Percentiles rank a stretch among this genome's conserved stretches.
phyloP scores from a whole-genome alignment of 2,888 invertebrate genomes.

The Hoplodrina ambigua region DNA sequence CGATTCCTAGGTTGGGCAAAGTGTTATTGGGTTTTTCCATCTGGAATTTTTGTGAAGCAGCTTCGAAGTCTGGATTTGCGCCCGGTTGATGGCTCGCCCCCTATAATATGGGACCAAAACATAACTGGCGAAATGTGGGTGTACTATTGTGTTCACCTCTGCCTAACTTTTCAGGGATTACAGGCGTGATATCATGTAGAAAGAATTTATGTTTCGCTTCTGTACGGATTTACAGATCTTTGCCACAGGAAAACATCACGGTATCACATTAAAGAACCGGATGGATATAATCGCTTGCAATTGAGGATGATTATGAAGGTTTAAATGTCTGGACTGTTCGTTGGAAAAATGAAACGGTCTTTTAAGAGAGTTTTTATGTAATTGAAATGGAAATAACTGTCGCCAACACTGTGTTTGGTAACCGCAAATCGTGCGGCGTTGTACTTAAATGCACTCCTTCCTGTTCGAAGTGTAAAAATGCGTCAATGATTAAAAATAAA shows the following conservation, averaged over 20 bases:
- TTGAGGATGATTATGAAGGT: constrained; percentile 33
- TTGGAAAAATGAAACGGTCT: constrained; percentile 35
- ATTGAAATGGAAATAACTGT: constrained; percentile 40
- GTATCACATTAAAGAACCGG: constrained; percentile 1
- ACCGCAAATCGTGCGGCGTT: constrained; percentile 5
- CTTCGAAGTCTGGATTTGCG: no score
- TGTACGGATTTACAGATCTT: constrained; percentile 3
- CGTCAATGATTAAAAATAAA: not conserved
- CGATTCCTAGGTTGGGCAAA: no score
- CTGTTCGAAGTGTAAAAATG: not conserved
- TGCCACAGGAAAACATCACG: constrained; percentile 18
- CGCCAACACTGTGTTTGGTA: constrained; percentile 18
- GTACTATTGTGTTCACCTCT: no score
- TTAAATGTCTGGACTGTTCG: constrained; percentile 17
- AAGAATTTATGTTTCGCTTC: not conserved
- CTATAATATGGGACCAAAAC: no score
- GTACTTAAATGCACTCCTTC: constrained; percentile 26
- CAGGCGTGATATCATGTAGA: no score
- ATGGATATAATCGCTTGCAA: constrained; percentile 36
- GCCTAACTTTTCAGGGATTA: no score
- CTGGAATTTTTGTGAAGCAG: no score
- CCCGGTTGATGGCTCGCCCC: no score
- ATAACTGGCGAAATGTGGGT: no score
- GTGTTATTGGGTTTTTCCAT: no score
- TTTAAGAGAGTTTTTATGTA: constrained; percentile 33